Evolutionary conservation across 2,797 vertebrate species (phyloP).

Genomic region (Hirundo rustica): DNA sequence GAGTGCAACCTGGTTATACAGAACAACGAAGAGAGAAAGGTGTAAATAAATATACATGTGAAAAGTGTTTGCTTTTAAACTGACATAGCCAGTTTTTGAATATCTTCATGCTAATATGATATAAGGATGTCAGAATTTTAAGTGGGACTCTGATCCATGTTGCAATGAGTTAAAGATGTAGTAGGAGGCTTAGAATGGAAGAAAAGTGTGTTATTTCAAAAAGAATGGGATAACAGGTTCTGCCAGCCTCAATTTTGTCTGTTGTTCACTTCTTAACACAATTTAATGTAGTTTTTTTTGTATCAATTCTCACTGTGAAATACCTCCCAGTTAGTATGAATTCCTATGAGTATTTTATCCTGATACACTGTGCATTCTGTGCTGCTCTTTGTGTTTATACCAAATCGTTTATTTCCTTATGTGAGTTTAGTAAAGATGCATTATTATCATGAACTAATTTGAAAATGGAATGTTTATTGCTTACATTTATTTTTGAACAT

Average conservation of each 20-base stretch:
- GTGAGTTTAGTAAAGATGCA: not conserved
- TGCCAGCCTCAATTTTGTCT: not conserved
- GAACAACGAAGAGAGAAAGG: not conserved
- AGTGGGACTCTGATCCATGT: not conserved
- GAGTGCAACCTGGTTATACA: not conserved
- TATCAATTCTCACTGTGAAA: not conserved
- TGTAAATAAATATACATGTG: not conserved
- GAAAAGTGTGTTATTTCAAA: not conserved
- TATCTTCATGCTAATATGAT: not conserved
- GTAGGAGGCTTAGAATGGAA: not conserved
- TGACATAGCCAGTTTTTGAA: not conserved
- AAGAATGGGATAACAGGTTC: not conserved
- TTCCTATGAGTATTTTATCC: not conserved
- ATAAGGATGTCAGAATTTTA: not conserved
- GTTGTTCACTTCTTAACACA: not conserved
- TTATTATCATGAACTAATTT: conserved; percentile 25
- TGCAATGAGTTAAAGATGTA: not conserved
- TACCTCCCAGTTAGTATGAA: not conserved
- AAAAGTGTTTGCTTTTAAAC: not conserved
- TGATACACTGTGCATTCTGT: not conserved
- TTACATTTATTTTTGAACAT: conserved; percentile 31
- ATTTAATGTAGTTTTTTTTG: not conserved
- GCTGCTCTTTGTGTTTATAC: not conserved
- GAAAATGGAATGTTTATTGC: conserved; percentile 29
- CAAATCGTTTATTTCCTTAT: not conserved